Conservation (phyloP, 2,888 invertebrate species). For the Sinohyriopsis cumingii region DNA sequence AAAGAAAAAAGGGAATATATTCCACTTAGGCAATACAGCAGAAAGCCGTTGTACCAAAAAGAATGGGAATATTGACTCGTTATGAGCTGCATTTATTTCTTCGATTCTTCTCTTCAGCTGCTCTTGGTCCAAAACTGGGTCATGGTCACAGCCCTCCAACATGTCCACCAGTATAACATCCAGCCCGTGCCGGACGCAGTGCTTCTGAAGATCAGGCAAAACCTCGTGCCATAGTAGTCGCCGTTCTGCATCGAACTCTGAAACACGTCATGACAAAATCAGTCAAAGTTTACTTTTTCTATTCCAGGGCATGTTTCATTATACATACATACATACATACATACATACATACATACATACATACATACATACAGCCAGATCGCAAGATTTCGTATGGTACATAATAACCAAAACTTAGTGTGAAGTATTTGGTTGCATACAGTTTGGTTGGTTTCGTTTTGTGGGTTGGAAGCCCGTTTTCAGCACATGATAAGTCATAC, state of each 20-base stretch:
- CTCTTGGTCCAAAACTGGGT: constrained; percentile 42
- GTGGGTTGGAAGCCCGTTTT: too few species aligned
- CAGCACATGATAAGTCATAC: too few species aligned
- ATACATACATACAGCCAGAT: too few species aligned
- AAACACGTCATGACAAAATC: neutral
- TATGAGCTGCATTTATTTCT: constrained; percentile 52
- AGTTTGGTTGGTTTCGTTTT: too few species aligned
- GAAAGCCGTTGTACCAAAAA: constrained; percentile 47
- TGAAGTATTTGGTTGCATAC: too few species aligned
- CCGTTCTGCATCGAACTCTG: constrained; percentile 46
- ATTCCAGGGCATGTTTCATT: too few species aligned
- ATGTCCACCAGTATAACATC: constrained; percentile 61
- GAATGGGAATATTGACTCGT: constrained; percentile 56
- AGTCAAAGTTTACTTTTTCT: too few species aligned
- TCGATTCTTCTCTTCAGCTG: constrained; percentile 43
- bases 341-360: too few species aligned
- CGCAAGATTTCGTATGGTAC: too few species aligned
- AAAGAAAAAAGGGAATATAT: neutral
- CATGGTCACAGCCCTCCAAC: constrained; percentile 57
- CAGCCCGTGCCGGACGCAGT: constrained; percentile 53
- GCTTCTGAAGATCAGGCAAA: constrained; percentile 54
- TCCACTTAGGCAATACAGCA: too few species aligned
- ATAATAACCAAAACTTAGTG: too few species aligned
- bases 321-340: too few species aligned
- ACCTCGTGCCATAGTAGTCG: constrained; percentile 44